Conservation (phyloP, 2,888 invertebrate species). For the Drosophila maculinotata region DNA sequence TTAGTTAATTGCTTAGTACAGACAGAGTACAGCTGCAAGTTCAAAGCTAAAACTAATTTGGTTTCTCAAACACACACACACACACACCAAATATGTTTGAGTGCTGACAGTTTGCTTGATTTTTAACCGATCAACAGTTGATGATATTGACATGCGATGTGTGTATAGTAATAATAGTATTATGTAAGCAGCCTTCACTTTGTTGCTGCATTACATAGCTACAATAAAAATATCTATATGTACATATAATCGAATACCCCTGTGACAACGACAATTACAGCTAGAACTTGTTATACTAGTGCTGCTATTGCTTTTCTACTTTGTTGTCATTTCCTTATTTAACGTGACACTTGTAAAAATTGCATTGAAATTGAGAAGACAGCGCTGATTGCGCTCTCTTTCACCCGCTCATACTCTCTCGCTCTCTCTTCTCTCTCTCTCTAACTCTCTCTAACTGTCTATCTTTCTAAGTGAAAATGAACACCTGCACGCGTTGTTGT, state of each 20-base stretch:
- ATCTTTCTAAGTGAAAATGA: conserved; percentile 71
- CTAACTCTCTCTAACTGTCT: too few relatives aligned
- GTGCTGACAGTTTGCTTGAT: conserved; percentile 44
- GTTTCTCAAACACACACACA: background rate
- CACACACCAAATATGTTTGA: conserved; percentile 15
- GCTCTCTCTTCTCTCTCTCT: background rate
- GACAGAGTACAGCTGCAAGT: conserved; percentile 42
- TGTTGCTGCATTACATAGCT: conserved; percentile 49
- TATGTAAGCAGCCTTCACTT: conserved; percentile 37
- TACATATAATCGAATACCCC: conserved; percentile 29
- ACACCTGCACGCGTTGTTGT: conserved; percentile 65
- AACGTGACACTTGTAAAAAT: conserved; percentile 75
- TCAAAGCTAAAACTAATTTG: conserved; percentile 36
- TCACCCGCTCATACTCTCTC: conserved; percentile 4
- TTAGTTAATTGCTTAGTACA: conserved; percentile 41
- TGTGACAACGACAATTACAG: conserved; percentile 27
- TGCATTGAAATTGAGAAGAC: conserved; percentile 80
- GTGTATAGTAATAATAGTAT: background rate
- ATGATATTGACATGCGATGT: conserved; percentile 14
- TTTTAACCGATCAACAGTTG: conserved; percentile 7
- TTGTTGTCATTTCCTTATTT: conserved; percentile 78
- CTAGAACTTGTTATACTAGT: conserved; percentile 46
- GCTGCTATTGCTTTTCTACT: conserved; percentile 11
- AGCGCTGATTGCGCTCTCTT: conserved; percentile 38
- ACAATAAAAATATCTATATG: background rate